These are phyloP conservation scores for Enteromius anoplus DNA, from an alignment of 2,797 vertebrate species.

Conservation along the genomic window DNA sequence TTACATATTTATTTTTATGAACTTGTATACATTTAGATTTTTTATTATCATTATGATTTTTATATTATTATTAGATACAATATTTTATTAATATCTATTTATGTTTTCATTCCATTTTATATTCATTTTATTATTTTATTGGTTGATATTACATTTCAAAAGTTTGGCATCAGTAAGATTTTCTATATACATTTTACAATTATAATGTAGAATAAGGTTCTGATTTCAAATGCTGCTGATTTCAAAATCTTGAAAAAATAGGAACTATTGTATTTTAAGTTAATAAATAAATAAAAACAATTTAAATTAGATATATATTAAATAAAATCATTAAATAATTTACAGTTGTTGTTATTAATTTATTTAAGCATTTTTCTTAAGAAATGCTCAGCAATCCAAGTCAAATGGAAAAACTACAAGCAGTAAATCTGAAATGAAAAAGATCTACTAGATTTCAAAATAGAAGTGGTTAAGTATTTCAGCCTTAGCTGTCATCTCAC, in stretches of 20 bases:
- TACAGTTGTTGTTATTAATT: too few relatives aligned
- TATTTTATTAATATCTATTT: too few relatives aligned
- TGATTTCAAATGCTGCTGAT: not conserved
- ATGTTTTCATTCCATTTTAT: not conserved
- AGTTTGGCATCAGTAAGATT: not conserved
- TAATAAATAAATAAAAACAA: too few relatives aligned
- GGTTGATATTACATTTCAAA: not conserved
- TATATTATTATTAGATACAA: too few relatives aligned
- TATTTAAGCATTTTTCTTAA: too few relatives aligned
- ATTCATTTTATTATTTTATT: not conserved
- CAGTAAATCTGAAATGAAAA: not conserved
- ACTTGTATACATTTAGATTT: too few relatives aligned
- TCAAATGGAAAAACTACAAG: not conserved
- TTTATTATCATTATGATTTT: too few relatives aligned
- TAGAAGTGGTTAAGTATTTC: not conserved
- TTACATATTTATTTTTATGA: not conserved
- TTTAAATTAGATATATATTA: too few relatives aligned
- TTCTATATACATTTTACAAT: not conserved
- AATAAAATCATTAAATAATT: not conserved
- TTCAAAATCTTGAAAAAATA: not conserved
- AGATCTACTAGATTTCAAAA: not conserved
- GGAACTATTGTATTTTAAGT: too few relatives aligned
- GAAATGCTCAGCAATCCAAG: not conserved
- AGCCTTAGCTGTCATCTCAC: not conserved
- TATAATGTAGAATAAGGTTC: not conserved